phyloP scores from a whole-genome alignment of 2,797 vertebrate genomes.

The Lepilemur ruficaudatus region DNA sequence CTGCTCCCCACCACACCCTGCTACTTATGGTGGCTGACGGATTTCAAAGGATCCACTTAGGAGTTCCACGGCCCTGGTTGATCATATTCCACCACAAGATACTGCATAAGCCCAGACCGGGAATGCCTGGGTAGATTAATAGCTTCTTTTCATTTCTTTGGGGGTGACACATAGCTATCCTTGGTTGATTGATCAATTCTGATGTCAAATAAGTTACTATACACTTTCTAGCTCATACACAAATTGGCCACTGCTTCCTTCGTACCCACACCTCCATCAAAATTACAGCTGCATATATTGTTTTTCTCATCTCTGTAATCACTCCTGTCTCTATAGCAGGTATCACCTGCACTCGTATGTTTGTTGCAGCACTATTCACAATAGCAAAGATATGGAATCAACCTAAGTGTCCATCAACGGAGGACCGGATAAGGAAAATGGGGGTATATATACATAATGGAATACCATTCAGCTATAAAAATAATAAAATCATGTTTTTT shows the following conservation, averaged over 20 bases:
- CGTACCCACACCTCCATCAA: not conserved
- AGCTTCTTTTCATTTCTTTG: not conserved
- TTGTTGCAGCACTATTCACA: not conserved
- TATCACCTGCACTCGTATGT: not conserved
- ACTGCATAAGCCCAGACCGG: not conserved
- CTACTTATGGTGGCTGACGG: not conserved
- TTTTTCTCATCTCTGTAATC: not conserved
- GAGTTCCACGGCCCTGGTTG: not conserved
- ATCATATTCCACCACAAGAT: not conserved
- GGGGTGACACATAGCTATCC: not conserved
- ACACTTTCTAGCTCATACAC: not conserved
- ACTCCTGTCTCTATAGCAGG: not conserved
- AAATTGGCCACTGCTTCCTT: not conserved
- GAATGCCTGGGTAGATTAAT: not conserved
- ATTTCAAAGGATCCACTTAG: not conserved
- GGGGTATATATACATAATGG: not conserved
- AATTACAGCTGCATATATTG: not conserved
- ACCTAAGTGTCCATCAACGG: not conserved
- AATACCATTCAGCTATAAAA: not conserved
- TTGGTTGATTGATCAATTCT: not conserved
- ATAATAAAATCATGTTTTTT: not conserved
- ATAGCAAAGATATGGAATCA: not conserved
- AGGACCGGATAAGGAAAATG: not conserved
- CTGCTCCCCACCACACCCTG: not conserved
- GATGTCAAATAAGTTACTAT: conserved; percentile 11